A percentile compares a stretch with the other conserved stretches of the same genome.
These are phyloP conservation scores for Aselliscus stoliczkanus DNA, from an alignment of 2,797 vertebrate species.

Conservation along the genomic window DNA sequence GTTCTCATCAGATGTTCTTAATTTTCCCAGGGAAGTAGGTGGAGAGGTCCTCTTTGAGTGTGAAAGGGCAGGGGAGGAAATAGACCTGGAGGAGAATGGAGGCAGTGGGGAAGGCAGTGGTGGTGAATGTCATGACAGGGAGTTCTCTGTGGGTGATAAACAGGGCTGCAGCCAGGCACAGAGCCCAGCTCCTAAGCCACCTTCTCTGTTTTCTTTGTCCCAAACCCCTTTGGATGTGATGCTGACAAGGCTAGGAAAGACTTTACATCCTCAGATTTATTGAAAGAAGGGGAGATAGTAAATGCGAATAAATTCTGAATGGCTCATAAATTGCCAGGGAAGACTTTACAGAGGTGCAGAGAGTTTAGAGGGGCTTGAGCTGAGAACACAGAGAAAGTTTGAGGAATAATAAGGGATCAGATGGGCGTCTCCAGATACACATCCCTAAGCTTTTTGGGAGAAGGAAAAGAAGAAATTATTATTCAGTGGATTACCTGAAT, in stretches of 20 bases:
- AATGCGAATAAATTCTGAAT: not conserved
- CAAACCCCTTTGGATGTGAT: not conserved
- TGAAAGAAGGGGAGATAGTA: not conserved
- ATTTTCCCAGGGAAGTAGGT: constrained; percentile 75
- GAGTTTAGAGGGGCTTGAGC: not conserved
- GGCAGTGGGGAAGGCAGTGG: not conserved
- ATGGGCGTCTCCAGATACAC: not conserved
- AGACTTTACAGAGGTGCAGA: not conserved
- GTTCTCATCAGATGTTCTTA: constrained; percentile 76
- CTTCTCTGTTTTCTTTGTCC: not conserved
- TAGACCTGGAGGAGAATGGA: constrained; percentile 13
- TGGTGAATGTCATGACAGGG: not conserved
- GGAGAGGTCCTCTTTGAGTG: constrained; percentile 65
- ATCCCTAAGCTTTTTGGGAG: not conserved
- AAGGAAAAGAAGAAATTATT: not conserved
- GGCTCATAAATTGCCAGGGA: not conserved
- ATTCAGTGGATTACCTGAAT: not conserved
- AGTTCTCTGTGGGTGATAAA: not conserved
- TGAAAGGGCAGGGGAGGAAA: constrained; percentile 40
- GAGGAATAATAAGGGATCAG: not conserved
- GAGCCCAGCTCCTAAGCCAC: not conserved
- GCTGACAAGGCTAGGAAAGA: not conserved
- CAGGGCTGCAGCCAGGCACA: not conserved
- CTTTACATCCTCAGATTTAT: not conserved
- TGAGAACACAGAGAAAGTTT: not conserved